A percentile compares a stretch with the other conserved stretches of the same genome.
phyloP scores from a whole-genome alignment of 2,888 invertebrate species.

The Yponomeuta malinellus region DNA sequence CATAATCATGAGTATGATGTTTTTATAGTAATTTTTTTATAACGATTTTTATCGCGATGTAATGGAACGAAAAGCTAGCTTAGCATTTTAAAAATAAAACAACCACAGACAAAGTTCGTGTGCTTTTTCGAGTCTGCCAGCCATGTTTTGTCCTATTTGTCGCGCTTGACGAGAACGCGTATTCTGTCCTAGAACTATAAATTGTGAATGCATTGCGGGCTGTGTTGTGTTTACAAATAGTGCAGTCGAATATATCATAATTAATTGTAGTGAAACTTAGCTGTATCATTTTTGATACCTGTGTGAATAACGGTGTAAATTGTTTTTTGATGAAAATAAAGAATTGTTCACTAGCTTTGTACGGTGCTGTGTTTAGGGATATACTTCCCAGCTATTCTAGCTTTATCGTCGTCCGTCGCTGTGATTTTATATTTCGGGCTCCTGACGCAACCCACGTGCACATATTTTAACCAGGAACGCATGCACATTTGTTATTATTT shows the following conservation, averaged over 20 bases:
- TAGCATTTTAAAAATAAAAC: slow-evolving; percentile 55
- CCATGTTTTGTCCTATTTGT: slow-evolving; percentile 77
- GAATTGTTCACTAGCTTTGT: slow-evolving; percentile 52
- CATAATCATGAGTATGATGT: no score
- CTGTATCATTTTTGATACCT: slow-evolving; percentile 48
- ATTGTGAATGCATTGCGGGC: slow-evolving; percentile 66
- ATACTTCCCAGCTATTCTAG: slow-evolving; percentile 46
- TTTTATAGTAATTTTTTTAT: not conserved
- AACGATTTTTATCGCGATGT: not conserved
- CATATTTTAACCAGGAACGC: slow-evolving; percentile 67
- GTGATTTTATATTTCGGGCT: slow-evolving; percentile 43
- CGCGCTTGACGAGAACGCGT: slow-evolving; percentile 72
- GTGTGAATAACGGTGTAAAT: slow-evolving; percentile 57
- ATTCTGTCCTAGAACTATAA: slow-evolving; percentile 59
- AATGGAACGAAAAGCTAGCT: slow-evolving; percentile 24
- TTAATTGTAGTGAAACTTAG: slow-evolving; percentile 45
- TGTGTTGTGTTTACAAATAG: slow-evolving; percentile 72
- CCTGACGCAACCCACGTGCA: slow-evolving; percentile 74
- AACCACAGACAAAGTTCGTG: slow-evolving; percentile 64
- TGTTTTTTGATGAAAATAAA: slow-evolving; percentile 58
- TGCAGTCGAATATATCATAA: slow-evolving; percentile 51
- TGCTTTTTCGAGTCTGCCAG: slow-evolving; percentile 72
- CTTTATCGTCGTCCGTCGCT: slow-evolving; percentile 36
- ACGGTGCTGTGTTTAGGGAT: slow-evolving; percentile 44
- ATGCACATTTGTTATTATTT: slow-evolving; percentile 84